A percentile compares a stretch with the other conserved stretches of the same genome.
Evolutionary conservation across 2,797 vertebrate genomes (phyloP).

Genomic region (Melanotaenia trifasciata): DNA sequence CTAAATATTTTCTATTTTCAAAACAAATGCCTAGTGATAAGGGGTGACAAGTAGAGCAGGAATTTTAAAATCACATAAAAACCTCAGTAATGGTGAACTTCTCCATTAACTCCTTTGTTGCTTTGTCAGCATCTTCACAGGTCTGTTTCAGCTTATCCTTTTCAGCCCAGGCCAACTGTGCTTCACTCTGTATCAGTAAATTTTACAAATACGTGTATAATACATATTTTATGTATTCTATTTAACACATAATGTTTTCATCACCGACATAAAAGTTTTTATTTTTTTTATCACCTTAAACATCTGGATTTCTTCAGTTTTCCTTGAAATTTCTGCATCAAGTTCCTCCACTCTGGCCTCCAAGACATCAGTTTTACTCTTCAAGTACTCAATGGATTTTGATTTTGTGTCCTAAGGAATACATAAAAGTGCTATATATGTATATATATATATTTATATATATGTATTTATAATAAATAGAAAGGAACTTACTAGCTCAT

Average conservation of each 20-base stretch:
- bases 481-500: slow-evolving; percentile 80
- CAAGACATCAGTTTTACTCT: slow-evolving; percentile 54
- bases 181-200: slow-evolving; percentile 72
- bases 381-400: slow-evolving; percentile 65
- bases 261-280: background rate
- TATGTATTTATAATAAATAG: too few relatives aligned
- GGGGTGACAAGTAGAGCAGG: background rate
- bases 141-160: slow-evolving; percentile 76
- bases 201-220: too few relatives aligned
- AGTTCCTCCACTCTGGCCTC: slow-evolving; percentile 65
- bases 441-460: too few relatives aligned
- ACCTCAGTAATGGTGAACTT: slow-evolving; percentile 80
- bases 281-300: slow-evolving; percentile 68
- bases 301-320: slow-evolving; percentile 61
- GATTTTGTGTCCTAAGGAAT: slow-evolving; percentile 66
- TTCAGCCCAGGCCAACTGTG: slow-evolving; percentile 70
- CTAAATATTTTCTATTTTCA: too few relatives aligned
- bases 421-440: slow-evolving; percentile 2
- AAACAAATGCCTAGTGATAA: background rate
- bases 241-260: background rate
- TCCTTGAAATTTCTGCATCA: slow-evolving; percentile 69
- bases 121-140: slow-evolving; percentile 77
- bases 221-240: background rate
- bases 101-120: slow-evolving; percentile 74
- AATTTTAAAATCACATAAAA: slow-evolving; percentile 26